Evolutionary conservation across 2,888 invertebrate genomes (phyloP), one percentile per base, ranked within the genome.

Genomic region (Nephrotoma guestfalica): DNA sequence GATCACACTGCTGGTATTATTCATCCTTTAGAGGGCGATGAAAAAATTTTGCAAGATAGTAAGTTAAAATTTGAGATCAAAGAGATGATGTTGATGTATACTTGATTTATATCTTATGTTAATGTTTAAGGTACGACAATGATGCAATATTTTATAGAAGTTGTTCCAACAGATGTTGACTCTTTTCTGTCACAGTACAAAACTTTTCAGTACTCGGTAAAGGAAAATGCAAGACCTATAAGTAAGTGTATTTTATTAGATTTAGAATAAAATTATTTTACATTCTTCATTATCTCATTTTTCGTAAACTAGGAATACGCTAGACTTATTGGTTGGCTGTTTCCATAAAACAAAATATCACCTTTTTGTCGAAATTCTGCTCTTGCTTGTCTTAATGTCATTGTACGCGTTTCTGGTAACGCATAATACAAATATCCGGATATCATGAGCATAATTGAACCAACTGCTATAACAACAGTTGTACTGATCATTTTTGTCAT

Each of bases 1-100:
- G 97, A 97, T 89, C 94, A 96, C 11, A 95, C 96, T 30, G 94
- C 96, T 87, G 97, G 98, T 3, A 95, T 98, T 88, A 95, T 99
- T 87, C 97, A 98, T 91, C 99, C 99, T 0, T 92, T 99, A 87
- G 99, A 99, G 92, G 98, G 98, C 11, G 98, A 98, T 91, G 97
- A 98, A 90, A 95, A 96, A 90, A 93, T 97, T 86, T 94, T 98
- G 2, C 89, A 91, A 85, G 91, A 93, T 87, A 94, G 95, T 95
- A 91, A 92, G 93, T 91, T 87, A 30, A 71, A 86, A 40, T 45
- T n/a, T 30, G 51, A 6, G 15, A 15, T 57, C 30, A 86, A 41
- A 87, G 57, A n/a, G 42, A 86, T 83, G 1, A 18, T 6, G 15
- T 57, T 18, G 2, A 18, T 57, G 15, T 9, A 18, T 15, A 71